Percentiles rank a stretch among this genome's conserved stretches.
Evolutionary conservation across 2,888 invertebrate species (phyloP).

Genomic region (Phytoseiulus persimilis): DNA sequence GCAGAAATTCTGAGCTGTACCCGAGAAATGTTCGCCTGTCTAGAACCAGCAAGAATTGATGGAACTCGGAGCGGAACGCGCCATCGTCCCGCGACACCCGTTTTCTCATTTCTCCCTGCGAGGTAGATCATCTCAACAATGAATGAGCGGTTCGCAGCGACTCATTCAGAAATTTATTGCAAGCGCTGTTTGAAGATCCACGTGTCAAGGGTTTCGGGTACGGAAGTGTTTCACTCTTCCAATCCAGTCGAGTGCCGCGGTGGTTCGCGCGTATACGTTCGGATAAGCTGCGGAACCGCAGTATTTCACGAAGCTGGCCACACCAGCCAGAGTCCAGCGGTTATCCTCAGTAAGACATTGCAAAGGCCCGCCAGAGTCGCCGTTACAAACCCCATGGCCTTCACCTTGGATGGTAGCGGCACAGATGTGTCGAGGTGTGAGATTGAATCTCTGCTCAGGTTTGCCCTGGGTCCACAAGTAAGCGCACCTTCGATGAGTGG

Average conservation of each 20-base stretch:
- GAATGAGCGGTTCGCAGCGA: too few species aligned
- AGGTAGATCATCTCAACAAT: too few species aligned
- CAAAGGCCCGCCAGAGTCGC: conserved; percentile 17
- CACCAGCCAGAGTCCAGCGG: conserved; percentile 9
- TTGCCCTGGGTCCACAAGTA: neutral
- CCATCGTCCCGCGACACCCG: too few species aligned
- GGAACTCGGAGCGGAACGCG: too few species aligned
- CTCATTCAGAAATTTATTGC: neutral
- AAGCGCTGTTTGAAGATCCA: neutral
- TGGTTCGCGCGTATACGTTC: neutral
- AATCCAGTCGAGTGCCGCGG: conserved; percentile 13
- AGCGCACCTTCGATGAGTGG: neutral
- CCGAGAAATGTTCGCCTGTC: too few species aligned
- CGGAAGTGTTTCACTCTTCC: neutral
- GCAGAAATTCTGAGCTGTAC: too few species aligned
- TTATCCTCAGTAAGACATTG: neutral
- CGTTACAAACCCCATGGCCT: neutral
- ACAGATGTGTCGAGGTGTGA: conserved; percentile 9
- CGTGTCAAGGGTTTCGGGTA: neutral
- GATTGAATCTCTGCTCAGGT: too few species aligned
- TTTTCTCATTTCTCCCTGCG: too few species aligned
- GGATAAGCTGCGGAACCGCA: neutral
- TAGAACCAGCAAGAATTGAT: too few species aligned
- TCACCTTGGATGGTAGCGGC: neutral
- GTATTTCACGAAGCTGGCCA: neutral